Evolutionary conservation across 2,113 vertebrate species (phyloP), one percentile per base, ranked within the genome.

Genomic region (Colistium nudipinnis): DNA sequence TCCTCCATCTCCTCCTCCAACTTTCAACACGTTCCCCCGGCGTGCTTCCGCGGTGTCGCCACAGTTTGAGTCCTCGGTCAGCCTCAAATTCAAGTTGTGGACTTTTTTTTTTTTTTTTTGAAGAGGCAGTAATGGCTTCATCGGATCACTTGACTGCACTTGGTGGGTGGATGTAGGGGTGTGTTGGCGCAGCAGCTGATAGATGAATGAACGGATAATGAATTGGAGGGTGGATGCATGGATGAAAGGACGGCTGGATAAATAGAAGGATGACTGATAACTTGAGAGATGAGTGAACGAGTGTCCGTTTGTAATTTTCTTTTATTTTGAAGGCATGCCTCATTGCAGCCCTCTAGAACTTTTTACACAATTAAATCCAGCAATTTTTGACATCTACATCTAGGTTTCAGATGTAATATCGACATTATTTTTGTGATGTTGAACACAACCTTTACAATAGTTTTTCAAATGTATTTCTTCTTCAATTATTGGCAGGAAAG

Each of bases 231-330:
- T 64, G 3, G 61, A 31, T 62, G 53, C 52, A 59, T 63, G 67
- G 51, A 78, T 70, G 60, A 81, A 66, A 67, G 53, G 52, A 62
- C 48, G 55, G 53, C 59, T 75, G 74, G 70, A 82, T 74, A 33
- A 62, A 70, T 48, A 75, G 67, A 67, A 66, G 61, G 47, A 83
- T 74, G 57, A 84, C n/a, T 59, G 63, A 86, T 80, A 75, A 39
- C 56, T 28, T 49, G 35, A 60, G 17, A 62, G 67, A 67, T 60
- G 62, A 75, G 67, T 62, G 70, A 77, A 66, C 54, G 56, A 69
- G 49, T 43, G 25, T 53, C 16, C 0, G 16, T 24, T 12, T 33
- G 51, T 59, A 45, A 72, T 67, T 83, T 76, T 22, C 38, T 75
- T 79, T 72, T 57, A 71, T 62, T 51, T 63, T 25, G 36, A 78